Percentiles rank a stretch among this genome's conserved stretches.
Evolutionary conservation across 2,113 vertebrate genomes (phyloP).

Genomic region (Mustela lutreola): DNA sequence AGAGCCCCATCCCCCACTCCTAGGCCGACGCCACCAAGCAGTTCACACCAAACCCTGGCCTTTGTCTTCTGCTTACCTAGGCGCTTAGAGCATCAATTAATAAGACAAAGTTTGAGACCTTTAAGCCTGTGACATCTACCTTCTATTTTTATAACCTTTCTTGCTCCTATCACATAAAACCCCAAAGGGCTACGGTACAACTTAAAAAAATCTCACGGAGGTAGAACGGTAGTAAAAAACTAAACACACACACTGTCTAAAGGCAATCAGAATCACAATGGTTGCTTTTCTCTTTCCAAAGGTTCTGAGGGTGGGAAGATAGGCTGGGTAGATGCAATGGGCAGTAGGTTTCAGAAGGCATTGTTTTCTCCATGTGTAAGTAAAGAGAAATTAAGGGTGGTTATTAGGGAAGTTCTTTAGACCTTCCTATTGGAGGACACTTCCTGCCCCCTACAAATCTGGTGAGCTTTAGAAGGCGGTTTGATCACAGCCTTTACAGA

Average conservation of each 20-base stretch:
- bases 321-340: neutral
- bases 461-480: neutral
- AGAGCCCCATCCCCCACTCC: slow-evolving; percentile 61
- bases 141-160: slow-evolving; percentile 33
- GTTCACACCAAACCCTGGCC: slow-evolving; percentile 59
- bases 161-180: neutral
- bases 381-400: slow-evolving; percentile 23
- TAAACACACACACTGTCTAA: neutral
- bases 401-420: neutral
- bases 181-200: neutral
- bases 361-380: neutral
- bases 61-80: slow-evolving; percentile 78
- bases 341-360: neutral
- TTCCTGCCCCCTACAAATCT: slow-evolving; percentile 36
- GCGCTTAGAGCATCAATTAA: neutral
- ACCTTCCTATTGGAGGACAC: neutral
- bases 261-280: neutral
- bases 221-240: neutral
- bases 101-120: slow-evolving; percentile 18
- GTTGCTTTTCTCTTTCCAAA: slow-evolving; percentile 22
- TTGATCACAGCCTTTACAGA: neutral
- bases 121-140: neutral
- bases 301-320: neutral
- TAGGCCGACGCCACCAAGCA: slow-evolving; percentile 53
- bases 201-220: neutral